Percentiles rank a stretch among this genome's conserved stretches.
These are phyloP conservation scores for Lapara coniferarum DNA, from an alignment of 2,888 invertebrate species.

Conservation along the genomic window DNA sequence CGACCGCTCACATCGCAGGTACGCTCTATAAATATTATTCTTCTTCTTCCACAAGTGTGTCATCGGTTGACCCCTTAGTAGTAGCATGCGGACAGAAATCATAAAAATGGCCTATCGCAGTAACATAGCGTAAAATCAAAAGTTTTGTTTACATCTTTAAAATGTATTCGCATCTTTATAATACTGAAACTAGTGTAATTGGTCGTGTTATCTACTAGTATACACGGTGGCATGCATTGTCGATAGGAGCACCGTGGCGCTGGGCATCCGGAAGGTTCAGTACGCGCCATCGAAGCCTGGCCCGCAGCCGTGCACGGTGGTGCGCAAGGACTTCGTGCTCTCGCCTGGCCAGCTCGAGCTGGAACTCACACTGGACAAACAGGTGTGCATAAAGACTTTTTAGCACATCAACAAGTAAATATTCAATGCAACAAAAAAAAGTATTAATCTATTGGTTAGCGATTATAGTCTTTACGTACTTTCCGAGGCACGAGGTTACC, in stretches of 20 bases:
- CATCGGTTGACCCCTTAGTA: background rate
- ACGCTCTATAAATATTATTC: background rate
- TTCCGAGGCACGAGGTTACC: too few relatives aligned
- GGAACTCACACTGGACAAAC: slow-evolving; percentile 97
- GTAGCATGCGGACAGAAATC: too few relatives aligned
- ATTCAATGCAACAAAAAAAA: too few relatives aligned
- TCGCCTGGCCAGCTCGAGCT: slow-evolving; percentile 97
- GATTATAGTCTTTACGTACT: too few relatives aligned
- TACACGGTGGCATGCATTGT: slow-evolving; percentile 4
- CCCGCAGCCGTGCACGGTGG: slow-evolving; percentile 96
- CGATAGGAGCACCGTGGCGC: slow-evolving; percentile 91
- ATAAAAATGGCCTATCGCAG: too few relatives aligned
- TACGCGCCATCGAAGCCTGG: slow-evolving; percentile 95
- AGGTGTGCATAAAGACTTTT: slow-evolving; percentile 74
- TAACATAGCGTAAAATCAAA: too few relatives aligned
- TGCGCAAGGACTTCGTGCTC: slow-evolving; percentile 96
- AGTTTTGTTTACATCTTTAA: too few relatives aligned
- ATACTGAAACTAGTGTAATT: too few relatives aligned
- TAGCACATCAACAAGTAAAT: background rate
- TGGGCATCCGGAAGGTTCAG: slow-evolving; percentile 96
- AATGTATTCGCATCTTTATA: too few relatives aligned
- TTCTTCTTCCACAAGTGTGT: too few relatives aligned
- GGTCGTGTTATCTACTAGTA: too few relatives aligned
- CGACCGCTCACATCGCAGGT: slow-evolving; percentile 91
- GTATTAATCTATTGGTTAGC: too few relatives aligned